A percentile compares a stretch with the other conserved stretches of the same genome.
Conservation (phyloP, 1,140 invertebrate species). For the Meloidogyne hapla region DNA sequence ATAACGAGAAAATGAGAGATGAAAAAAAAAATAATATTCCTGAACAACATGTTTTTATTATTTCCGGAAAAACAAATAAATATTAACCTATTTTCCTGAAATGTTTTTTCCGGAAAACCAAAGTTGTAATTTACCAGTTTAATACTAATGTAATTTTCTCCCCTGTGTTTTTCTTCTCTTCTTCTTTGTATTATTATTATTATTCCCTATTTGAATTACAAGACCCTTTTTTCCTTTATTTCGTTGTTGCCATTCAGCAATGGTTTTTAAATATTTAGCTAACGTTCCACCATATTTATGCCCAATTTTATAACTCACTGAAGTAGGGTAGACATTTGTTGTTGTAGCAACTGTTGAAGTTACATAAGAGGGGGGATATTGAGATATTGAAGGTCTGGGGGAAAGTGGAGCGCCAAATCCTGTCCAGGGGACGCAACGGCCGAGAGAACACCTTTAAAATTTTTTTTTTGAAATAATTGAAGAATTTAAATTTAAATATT, state of each 20-base stretch:
- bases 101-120: neutral
- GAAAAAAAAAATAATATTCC: no score
- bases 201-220: neutral
- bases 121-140: neutral
- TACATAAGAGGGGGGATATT: neutral
- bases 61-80: neutral
- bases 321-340: constrained; percentile 1
- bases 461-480: neutral
- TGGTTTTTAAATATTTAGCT: constrained; percentile 31
- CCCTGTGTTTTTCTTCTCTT: constrained; percentile 1
- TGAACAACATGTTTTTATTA: neutral
- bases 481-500: constrained; percentile 6
- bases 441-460: constrained; percentile 34
- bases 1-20: no score
- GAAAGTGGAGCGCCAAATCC: constrained; percentile 35
- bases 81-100: no score
- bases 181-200: neutral
- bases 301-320: constrained; percentile 22
- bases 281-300: constrained; percentile 20
- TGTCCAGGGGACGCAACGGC: constrained; percentile 62
- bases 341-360: neutral
- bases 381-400: constrained; percentile 29
- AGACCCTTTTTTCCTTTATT: constrained; percentile 12
- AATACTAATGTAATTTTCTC: neutral
- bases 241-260: constrained; percentile 21